Conservation (phyloP, 2,888 invertebrate species). For the Caenorhabditis zanzibari region DNA sequence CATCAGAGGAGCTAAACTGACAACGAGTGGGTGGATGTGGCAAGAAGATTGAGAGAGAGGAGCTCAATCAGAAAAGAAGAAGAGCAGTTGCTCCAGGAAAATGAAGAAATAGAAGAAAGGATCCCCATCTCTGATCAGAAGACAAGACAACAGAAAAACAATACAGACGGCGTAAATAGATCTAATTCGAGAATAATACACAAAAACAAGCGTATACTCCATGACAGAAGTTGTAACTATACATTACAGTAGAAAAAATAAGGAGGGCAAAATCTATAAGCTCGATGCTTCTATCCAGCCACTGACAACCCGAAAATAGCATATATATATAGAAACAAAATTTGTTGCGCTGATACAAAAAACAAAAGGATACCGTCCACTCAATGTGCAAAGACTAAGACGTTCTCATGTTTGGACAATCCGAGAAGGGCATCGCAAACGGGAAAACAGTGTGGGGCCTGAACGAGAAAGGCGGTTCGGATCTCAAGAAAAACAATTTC, state of each 20-base stretch:
- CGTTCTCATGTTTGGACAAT: slow-evolving; percentile 63
- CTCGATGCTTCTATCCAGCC: not conserved
- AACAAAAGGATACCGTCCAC: slow-evolving; percentile 62
- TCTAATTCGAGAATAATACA: not conserved
- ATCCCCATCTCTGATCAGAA: slow-evolving; percentile 27
- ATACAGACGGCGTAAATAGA: not conserved
- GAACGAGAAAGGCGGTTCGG: not conserved
- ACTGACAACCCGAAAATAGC: slow-evolving; percentile 31
- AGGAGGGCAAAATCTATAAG: not conserved
- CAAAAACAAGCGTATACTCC: not conserved
- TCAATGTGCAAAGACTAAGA: slow-evolving; percentile 59
- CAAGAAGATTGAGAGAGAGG: slow-evolving; percentile 13
- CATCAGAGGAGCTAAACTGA: slow-evolving; percentile 33
- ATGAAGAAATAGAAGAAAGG: not conserved
- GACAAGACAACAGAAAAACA: slow-evolving; percentile 24
- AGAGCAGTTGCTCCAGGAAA: slow-evolving; percentile 51
- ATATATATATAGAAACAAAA: slow-evolving; percentile 18
- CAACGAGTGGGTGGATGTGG: slow-evolving; percentile 64
- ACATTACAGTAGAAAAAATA: not conserved
- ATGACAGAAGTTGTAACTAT: not conserved
- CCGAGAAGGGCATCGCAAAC: slow-evolving; percentile 53
- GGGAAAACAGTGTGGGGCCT: slow-evolving; percentile 23
- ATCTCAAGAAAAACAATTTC: slow-evolving; percentile 30
- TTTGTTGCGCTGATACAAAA: slow-evolving; percentile 54
- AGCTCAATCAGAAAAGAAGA: slow-evolving; percentile 54